phyloP scores from a whole-genome alignment of 1,140 invertebrate genomes.

The Hyposmocoma kahamanoa region DNA sequence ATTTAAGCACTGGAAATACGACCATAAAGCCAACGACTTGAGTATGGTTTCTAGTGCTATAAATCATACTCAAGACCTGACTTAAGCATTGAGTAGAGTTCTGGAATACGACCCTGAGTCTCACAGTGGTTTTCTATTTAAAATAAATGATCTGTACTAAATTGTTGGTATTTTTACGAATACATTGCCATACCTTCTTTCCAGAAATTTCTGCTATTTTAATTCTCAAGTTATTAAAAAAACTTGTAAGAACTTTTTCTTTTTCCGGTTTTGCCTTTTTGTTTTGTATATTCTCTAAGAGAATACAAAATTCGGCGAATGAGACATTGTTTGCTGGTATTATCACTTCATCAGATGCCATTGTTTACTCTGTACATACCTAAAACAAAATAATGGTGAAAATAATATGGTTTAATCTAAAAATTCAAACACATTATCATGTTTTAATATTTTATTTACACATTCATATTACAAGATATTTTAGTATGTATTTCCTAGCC shows the following conservation, averaged over 20 bases:
- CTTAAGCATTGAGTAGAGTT: no score
- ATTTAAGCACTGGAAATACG: no score
- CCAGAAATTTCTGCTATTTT: conserved; percentile 24
- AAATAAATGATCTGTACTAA: no score
- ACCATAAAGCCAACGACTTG: no score
- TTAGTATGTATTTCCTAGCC: conserved; percentile 82
- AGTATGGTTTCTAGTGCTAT: no score
- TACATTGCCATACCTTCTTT: conserved; percentile 38
- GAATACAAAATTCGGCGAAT: conserved; percentile 50
- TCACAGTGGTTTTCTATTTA: no score
- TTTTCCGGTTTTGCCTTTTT: conserved; percentile 43
- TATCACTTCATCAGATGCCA: conserved; percentile 19
- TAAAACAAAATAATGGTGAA: background rate
- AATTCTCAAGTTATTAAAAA: conserved; percentile 37
- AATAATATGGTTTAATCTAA: background rate
- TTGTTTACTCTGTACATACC: conserved; percentile 13
- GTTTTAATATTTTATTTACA: no score
- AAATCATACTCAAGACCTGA: no score
- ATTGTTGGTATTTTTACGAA: background rate
- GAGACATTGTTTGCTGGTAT: conserved; percentile 38
- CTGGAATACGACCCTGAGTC: no score
- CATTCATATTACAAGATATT: conserved; percentile 81
- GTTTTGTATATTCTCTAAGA: conserved; percentile 46
- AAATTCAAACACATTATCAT: background rate
- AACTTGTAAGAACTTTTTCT: conserved; percentile 35